Conservation (phyloP, 1,140 invertebrate genomes). For the Penaeus vannamei region DNA sequence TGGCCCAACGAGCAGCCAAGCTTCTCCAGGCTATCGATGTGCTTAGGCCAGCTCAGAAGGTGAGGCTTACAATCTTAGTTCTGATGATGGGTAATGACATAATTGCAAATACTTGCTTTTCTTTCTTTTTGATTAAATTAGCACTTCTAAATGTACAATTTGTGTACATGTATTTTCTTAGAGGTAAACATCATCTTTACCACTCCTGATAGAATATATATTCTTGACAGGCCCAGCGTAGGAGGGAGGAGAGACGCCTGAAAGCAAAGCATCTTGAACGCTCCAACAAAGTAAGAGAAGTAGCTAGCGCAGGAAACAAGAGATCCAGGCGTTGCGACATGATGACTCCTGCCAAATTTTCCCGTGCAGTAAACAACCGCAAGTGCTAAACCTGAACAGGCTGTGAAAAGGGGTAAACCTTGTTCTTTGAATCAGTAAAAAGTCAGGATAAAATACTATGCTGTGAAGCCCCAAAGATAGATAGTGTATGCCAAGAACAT, state of each 20-base stretch:
- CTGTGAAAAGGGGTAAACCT: constrained; percentile 42
- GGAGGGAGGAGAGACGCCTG: constrained; percentile 59
- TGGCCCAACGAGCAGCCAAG: constrained; percentile 45
- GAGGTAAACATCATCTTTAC: neutral
- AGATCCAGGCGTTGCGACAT: constrained; percentile 78
- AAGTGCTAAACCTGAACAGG: constrained; percentile 76
- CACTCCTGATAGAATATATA: neutral
- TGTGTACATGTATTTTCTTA: neutral
- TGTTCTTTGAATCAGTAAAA: neutral
- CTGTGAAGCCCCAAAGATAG: too few relatives aligned
- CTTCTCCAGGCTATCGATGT: constrained; percentile 60
- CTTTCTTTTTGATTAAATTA: neutral
- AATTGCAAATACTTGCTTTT: neutral
- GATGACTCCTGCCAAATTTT: constrained; percentile 75
- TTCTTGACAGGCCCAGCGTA: constrained; percentile 43
- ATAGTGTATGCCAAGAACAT: too few relatives aligned
- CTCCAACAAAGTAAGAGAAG: constrained; percentile 79
- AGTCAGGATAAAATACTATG: neutral
- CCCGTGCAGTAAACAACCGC: constrained; percentile 82
- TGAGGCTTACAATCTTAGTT: neutral
- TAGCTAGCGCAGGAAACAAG: constrained; percentile 76
- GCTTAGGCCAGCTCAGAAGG: constrained; percentile 63
- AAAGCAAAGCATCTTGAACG: constrained; percentile 76
- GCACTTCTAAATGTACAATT: neutral
- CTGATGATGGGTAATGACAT: neutral